Evolutionary conservation across 2,113 vertebrate genomes (phyloP).

Genomic region (Pongo pygmaeus): DNA sequence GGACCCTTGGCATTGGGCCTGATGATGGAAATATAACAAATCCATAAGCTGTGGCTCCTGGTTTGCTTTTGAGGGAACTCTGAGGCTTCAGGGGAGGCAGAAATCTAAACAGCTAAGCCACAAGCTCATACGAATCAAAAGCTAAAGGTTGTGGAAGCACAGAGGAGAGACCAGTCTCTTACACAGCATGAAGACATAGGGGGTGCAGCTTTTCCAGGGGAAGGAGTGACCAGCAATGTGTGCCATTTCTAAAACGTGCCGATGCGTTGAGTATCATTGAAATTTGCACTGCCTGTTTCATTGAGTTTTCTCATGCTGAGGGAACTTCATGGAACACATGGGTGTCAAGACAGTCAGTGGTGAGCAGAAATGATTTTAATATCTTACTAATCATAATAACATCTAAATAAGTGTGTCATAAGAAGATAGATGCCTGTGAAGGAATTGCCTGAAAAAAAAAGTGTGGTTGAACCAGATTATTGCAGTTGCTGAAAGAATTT

Average conservation of each 20-base stretch:
- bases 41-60: neutral
- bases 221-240: neutral
- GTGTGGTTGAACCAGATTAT: neutral
- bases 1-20: neutral
- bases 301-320: neutral
- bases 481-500: neutral
- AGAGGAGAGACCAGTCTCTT: neutral
- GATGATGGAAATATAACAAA: neutral
- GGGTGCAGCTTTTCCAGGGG: neutral
- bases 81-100: neutral
- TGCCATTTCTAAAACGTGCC: neutral
- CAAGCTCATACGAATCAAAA: neutral
- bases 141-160: neutral
- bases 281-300: neutral
- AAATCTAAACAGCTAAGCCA: neutral
- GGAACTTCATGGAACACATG: neutral
- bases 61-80: neutral
- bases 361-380: neutral
- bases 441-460: neutral
- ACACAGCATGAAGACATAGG: neutral
- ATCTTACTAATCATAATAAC: neutral
- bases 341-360: neutral
- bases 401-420: neutral
- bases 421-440: neutral
- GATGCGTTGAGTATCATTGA: neutral